Evolutionary conservation across 2,888 invertebrate species (phyloP).

Genomic region (Drosophila putrida): DNA sequence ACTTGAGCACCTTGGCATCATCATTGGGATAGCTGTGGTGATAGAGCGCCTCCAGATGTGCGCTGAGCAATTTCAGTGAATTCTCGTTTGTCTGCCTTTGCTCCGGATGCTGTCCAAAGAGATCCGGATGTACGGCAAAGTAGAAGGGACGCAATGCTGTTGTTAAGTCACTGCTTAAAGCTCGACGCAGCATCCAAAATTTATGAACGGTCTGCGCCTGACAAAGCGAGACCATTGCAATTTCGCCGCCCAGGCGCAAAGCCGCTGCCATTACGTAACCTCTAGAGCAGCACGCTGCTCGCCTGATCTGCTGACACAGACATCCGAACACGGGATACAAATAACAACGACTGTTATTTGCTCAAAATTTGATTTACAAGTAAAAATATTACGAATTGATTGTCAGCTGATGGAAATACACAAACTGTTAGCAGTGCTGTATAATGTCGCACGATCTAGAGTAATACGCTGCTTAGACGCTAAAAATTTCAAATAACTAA

Average conservation of each 20-base stretch:
- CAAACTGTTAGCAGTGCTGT: slow-evolving; percentile 5
- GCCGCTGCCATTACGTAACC: slow-evolving; percentile 65
- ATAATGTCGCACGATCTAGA: neutral
- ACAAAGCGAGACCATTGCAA: slow-evolving; percentile 7
- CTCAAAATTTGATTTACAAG: slow-evolving; percentile 41
- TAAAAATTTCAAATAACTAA: too few species aligned
- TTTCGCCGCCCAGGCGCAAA: slow-evolving; percentile 28
- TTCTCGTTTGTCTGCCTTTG: slow-evolving; percentile 96
- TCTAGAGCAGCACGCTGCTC: slow-evolving; percentile 46
- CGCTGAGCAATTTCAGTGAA: slow-evolving; percentile 94
- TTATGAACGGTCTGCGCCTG: slow-evolving; percentile 14
- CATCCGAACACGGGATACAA: slow-evolving; percentile 35
- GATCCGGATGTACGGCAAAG: slow-evolving; percentile 97
- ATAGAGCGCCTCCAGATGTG: slow-evolving; percentile 92
- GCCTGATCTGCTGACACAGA: slow-evolving; percentile 15
- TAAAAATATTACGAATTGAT: slow-evolving; percentile 24
- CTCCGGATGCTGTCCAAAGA: slow-evolving; percentile 96
- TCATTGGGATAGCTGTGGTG: slow-evolving; percentile 85
- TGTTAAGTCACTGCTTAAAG: slow-evolving; percentile 89
- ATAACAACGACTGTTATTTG: slow-evolving; percentile 35
- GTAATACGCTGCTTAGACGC: slow-evolving; percentile 3
- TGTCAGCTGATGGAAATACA: slow-evolving; percentile 44
- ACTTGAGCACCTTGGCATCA: slow-evolving; percentile 88
- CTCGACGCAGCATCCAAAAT: slow-evolving; percentile 23
- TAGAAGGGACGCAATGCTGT: slow-evolving; percentile 97